Base-by-base conservation (phyloP, 2,888 invertebrate genomes). In the Kuschelorhynchus macadamiae region DNA sequence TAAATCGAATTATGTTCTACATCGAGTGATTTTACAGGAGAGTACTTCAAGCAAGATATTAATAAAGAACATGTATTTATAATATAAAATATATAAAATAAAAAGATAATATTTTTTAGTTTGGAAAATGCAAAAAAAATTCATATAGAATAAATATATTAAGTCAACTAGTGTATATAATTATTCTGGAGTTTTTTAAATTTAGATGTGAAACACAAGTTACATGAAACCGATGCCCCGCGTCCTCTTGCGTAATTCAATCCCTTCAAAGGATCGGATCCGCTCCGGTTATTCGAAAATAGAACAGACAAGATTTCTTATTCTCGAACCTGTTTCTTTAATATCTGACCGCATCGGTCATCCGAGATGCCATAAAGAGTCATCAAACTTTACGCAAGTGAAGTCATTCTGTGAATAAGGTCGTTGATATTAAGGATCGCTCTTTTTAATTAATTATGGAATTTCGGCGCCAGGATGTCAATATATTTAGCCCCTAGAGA, bases 331-430 rank as follows among this genome's bases (percentile, higher is more conserved):
- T 49, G 70, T 70, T 70, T 68, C 49, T 41, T 70, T 65, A 63
- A 65, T 60, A 69, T 69, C 69, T 69, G 69, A 69, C 69, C 69
- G 65, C 70, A 65, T 70, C 70, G 70, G 70, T 70, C 65, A 70
- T 65, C 44, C 70, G 61, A 70, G 70, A 70, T 70, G 65, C 70
- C 70, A 66, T 66, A 70, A 65, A 65, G 65, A 70, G 70, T 70
- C 70, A 70, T 70, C 70, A 65, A 70, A 70, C 70, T 66, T 64
- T 64, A 61, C 53, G 68, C 55, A 55, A 59, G 53, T 41, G 16
- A 60, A 39, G 20, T 30, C 52, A 41, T 14, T 65, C 53, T 7
- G 59, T 59, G 63, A 63, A 63, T 53, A 68, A 68, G 63, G 68
- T 68, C 68, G 68, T 59, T 64, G 68, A 53, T 68, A 68, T 63